Percentiles rank a stretch among this genome's conserved stretches.
These are phyloP conservation scores for Scomberomorus guttatus DNA, from an alignment of 2,797 vertebrate genomes.

Conservation along the genomic window DNA sequence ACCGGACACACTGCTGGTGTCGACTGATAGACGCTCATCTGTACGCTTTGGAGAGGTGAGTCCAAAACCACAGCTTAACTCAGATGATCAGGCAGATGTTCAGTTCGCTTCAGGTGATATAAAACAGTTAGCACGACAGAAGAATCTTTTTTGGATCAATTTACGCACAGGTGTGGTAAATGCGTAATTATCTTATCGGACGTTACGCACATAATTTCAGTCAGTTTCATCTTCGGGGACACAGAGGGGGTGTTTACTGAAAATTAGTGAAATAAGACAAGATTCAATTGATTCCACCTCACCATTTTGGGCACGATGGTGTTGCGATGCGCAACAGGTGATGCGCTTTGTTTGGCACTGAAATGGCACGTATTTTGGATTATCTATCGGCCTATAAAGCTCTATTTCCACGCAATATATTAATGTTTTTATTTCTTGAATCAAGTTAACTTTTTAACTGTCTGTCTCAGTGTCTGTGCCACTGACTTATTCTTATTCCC, in stretches of 20 bases:
- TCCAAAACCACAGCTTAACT: slow-evolving; percentile 32
- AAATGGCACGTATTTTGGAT: not conserved
- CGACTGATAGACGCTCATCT: slow-evolving; percentile 53
- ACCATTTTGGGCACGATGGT: not conserved
- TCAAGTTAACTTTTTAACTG: not conserved
- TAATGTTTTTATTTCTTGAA: not conserved
- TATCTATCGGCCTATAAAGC: not conserved
- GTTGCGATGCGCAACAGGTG: slow-evolving; percentile 42
- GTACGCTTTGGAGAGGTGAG: slow-evolving; percentile 72
- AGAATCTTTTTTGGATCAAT: not conserved
- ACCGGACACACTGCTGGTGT: slow-evolving; percentile 51
- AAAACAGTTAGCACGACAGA: not conserved
- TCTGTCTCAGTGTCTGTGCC: not conserved
- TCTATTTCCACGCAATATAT: not conserved
- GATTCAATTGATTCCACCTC: not conserved
- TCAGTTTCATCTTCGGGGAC: not conserved
- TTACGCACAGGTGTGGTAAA: not conserved
- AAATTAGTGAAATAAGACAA: not conserved
- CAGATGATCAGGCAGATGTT: not conserved
- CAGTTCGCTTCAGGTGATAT: not conserved
- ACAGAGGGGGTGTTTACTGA: accelerated
- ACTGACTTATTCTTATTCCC: not conserved
- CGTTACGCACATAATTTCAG: not conserved
- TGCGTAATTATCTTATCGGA: not conserved
- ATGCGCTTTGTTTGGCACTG: slow-evolving; percentile 21